A percentile compares a stretch with the other conserved stretches of the same genome.
phyloP scores from a whole-genome alignment of 2,888 invertebrate species.

The Apodemia mormo region DNA sequence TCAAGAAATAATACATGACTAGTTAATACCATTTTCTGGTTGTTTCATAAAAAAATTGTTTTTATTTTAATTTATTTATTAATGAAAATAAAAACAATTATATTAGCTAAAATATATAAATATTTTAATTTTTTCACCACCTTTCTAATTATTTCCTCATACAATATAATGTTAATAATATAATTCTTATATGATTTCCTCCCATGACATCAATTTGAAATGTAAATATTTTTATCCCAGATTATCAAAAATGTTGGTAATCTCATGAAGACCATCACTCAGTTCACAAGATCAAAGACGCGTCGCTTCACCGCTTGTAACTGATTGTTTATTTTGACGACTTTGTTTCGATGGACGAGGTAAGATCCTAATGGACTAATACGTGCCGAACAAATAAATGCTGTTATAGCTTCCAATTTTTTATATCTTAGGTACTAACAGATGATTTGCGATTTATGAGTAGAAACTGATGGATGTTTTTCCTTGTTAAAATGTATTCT shows the following conservation, averaged over 20 bases:
- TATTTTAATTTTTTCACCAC: too few relatives aligned
- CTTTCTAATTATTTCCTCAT: too few relatives aligned
- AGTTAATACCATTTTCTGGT: too few relatives aligned
- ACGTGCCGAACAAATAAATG: constrained; percentile 27
- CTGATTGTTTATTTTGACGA: constrained; percentile 60
- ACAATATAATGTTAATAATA: too few relatives aligned
- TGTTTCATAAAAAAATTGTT: too few relatives aligned
- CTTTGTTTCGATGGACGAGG: constrained; percentile 53
- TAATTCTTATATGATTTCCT: too few relatives aligned
- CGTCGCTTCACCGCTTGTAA: constrained; percentile 35
- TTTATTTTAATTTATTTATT: too few relatives aligned
- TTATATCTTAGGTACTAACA: background rate
- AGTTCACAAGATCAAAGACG: constrained; percentile 58
- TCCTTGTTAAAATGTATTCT: constrained; percentile 1
- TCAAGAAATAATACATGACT: too few relatives aligned
- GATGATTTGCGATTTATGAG: background rate
- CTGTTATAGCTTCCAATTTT: constrained; percentile 6
- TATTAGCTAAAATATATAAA: too few relatives aligned
- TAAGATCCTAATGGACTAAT: constrained; percentile 38
- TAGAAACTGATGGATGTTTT: constrained; percentile 10
- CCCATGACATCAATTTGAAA: too few relatives aligned
- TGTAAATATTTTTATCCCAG: background rate
- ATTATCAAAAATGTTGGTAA: background rate
- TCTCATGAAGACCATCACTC: constrained; percentile 45
- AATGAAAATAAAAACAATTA: too few relatives aligned